A percentile compares a stretch with the other conserved stretches of the same genome.
These are phyloP conservation scores for Artibeus lituratus DNA, from an alignment of 2,797 vertebrate species.

Conservation along the genomic window DNA sequence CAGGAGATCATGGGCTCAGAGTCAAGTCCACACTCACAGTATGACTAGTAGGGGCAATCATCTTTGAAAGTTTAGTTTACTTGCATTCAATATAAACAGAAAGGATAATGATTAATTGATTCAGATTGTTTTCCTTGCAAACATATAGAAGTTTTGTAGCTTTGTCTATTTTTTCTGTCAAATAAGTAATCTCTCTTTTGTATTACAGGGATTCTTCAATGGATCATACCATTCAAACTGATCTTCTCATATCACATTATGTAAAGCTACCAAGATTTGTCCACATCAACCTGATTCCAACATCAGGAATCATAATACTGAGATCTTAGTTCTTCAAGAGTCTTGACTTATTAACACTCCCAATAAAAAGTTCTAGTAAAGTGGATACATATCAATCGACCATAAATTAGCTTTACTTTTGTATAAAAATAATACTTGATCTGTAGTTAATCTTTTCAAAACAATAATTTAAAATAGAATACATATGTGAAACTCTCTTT, in stretches of 20 bases:
- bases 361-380: neutral
- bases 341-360: too few relatives aligned
- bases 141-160: neutral
- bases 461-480: neutral
- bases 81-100: neutral
- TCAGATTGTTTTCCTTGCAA: neutral
- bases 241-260: accelerated
- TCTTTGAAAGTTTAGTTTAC: neutral
- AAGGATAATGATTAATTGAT: neutral
- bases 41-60: accelerated
- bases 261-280: neutral
- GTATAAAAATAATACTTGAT: neutral
- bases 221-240: neutral
- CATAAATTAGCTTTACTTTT: neutral
- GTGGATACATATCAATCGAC: accelerated
- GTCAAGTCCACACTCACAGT: accelerated
- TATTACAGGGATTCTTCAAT: neutral
- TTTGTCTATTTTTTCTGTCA: neutral
- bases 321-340: too few relatives aligned
- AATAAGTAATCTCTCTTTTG: neutral
- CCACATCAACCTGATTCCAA: neutral
- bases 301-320: neutral
- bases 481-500: neutral
- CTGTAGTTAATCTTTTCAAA: neutral
- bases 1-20: accelerated